Percentiles rank a stretch among this genome's conserved stretches.
Conservation (phyloP, 2,113 vertebrate genomes). For the Nannospalax galili region DNA sequence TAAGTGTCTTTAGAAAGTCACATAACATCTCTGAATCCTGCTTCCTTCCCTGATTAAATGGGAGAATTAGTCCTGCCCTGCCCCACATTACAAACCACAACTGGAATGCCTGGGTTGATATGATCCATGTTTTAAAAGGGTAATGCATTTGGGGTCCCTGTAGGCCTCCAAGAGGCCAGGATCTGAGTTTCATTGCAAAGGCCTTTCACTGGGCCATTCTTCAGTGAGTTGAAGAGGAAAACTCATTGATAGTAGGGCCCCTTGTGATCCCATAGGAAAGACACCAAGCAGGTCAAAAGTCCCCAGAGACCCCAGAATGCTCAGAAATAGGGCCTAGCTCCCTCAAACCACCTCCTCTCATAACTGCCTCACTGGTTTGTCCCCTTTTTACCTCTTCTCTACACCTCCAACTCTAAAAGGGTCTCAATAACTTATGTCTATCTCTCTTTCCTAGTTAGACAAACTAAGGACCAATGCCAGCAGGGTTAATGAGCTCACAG, state of each 20-base stretch:
- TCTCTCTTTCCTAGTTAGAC: neutral
- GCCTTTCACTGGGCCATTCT: neutral
- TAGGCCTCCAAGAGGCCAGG: neutral
- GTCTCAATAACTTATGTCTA: neutral
- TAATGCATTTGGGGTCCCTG: neutral
- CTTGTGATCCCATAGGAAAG: neutral
- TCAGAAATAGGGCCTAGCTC: neutral
- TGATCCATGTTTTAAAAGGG: neutral
- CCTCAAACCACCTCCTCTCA: neutral
- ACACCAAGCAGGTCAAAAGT: neutral
- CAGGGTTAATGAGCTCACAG: neutral
- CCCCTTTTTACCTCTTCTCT: neutral
- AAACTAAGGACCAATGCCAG: neutral
- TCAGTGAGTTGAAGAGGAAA: neutral
- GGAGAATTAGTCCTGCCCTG: neutral
- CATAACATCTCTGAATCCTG: neutral
- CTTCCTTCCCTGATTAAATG: constrained; percentile 30
- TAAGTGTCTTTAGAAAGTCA: neutral
- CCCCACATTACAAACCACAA: neutral
- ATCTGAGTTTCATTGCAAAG: neutral
- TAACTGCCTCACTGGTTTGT: neutral
- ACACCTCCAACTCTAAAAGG: neutral
- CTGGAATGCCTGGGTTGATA: neutral
- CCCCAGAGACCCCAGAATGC: neutral
- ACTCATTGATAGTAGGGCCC: neutral